Evolutionary conservation across 35 echinoderm and acorn worm genomes (phyloP).

Genomic region (Holothuria glaberrima): DNA sequence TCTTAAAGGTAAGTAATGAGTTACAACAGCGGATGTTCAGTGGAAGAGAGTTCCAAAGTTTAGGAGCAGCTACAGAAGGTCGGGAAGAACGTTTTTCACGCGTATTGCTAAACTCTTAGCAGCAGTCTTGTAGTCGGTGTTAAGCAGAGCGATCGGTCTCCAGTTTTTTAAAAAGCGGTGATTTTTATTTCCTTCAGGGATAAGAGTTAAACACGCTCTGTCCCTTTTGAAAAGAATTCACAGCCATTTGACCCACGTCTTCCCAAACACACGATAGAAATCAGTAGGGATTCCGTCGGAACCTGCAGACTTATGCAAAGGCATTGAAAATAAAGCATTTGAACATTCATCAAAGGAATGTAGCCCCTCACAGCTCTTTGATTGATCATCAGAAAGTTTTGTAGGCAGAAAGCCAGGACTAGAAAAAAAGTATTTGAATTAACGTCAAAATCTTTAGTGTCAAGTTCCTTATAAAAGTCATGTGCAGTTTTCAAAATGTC

Average conservation of each 20-base stretch:
- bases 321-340: background rate
- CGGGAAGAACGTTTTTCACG: background rate
- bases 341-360: background rate
- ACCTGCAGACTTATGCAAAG: background rate
- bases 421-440: background rate
- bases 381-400: background rate
- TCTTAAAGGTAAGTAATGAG: background rate
- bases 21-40: too few species aligned
- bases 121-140: background rate
- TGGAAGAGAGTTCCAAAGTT: too few species aligned
- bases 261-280: background rate
- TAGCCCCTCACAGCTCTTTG: background rate
- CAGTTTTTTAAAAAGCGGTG: background rate
- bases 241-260: background rate
- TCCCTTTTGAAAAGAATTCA: background rate
- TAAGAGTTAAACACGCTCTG: background rate
- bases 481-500: background rate
- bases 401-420: background rate
- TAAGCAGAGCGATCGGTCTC: background rate
- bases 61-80: too few species aligned
- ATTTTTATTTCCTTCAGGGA: background rate
- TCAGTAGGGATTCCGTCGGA: background rate
- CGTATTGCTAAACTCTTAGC: background rate
- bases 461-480: background rate
- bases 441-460: background rate